Base-by-base conservation (phyloP, 2,797 vertebrate species). In the Platyrinchus mystaceus region DNA sequence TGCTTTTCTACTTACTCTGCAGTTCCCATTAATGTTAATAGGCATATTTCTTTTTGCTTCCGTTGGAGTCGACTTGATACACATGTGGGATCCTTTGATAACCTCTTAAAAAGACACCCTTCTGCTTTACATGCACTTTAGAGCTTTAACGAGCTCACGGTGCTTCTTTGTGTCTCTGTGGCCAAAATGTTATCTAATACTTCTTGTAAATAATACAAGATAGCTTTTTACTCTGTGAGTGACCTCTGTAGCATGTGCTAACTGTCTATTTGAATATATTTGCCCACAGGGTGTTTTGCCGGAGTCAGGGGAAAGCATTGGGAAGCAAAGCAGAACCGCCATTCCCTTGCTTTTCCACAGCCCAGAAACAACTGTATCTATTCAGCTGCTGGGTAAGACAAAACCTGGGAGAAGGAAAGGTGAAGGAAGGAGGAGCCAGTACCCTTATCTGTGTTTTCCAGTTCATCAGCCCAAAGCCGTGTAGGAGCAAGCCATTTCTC, bases 171-270 rank as follows among this genome's bases (percentile, higher is more conserved):
- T 93, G 80, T 84, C 70, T 91, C 60, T 0, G 3, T 75, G 71
- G 84, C 68, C 75, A 83, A 93, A 89, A 87, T 87, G 58, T 76
- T 91, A 75, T 75, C 89, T 92, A 89, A 71, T 75, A 78, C 82
- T 80, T 84, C 93, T 95, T 95, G 93, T 87, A 96, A 95, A 94
- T 93, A 92, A 73, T 83, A 94, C 68, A 91, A 62, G 73, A 89
- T 87, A 89, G 76, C 39, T 81, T 91, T 92, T 92, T 85, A 39
- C 64, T 90, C 74, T 53, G 20, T 36, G 17, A 77, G 78, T 46
- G 82, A 93, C 92, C 90, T 50, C 76, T 84, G 39, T 39, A 68
- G 22, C 55, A 14, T 81, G 60, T 85, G 46, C 71, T 89, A 60
- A 58, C 59, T 2, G 4, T 70, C 77, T 85, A 14, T 95, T 69